Evolutionary conservation across 2,888 invertebrate species (phyloP).

Genomic region (Dasysyrphus tricinctus): DNA sequence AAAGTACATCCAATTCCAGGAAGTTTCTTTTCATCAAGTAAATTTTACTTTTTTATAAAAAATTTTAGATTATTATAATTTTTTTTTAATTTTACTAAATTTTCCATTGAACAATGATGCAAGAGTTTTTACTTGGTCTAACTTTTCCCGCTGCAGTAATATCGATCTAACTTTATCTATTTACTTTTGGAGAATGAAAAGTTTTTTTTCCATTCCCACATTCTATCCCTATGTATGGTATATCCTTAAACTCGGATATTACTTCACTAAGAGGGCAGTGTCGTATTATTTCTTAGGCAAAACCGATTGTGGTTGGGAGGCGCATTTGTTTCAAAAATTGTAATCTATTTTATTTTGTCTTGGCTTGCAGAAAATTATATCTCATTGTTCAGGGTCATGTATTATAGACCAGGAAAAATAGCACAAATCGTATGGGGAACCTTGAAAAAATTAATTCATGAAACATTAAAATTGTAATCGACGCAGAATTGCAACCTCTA

Average conservation of each 20-base stretch:
- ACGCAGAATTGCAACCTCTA: no score
- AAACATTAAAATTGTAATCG: no score
- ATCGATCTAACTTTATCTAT: constrained; percentile 53
- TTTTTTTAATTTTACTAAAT: background rate
- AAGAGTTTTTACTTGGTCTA: background rate
- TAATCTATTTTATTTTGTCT: no score
- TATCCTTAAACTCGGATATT: constrained; percentile 4
- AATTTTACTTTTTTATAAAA: background rate
- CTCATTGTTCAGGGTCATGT: no score
- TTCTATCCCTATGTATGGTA: no score
- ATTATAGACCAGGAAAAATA: no score
- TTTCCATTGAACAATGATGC: background rate
- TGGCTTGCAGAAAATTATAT: no score
- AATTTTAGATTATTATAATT: background rate
- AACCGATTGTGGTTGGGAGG: background rate
- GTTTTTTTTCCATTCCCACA: background rate
- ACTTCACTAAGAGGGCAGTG: background rate
- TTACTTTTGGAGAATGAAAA: constrained; percentile 9
- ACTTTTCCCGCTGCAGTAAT: constrained; percentile 38
- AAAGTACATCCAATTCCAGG: background rate
- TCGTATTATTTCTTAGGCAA: no score
- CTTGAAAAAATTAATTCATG: no score
- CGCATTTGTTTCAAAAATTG: background rate
- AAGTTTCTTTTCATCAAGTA: background rate
- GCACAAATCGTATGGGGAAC: no score